Conservation (phyloP, 2,797 vertebrate genomes). For the Hozukius guyotensis region DNA sequence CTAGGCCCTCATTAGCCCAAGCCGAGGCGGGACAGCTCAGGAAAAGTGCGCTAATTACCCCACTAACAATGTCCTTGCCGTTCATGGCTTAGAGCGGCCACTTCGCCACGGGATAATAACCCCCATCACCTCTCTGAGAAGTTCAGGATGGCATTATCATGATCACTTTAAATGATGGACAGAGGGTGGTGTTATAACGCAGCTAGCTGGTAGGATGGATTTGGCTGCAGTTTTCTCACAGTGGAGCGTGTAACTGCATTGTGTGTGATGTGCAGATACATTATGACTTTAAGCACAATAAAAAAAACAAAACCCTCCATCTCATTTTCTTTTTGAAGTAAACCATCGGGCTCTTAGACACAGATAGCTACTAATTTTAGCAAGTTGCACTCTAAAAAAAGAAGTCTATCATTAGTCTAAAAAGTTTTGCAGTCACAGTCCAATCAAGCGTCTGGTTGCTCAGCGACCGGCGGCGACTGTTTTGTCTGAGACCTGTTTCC, state of each 20-base stretch:
- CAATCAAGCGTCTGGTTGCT: slow-evolving; percentile 67
- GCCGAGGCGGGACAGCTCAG: slow-evolving; percentile 73
- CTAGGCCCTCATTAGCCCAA: slow-evolving; percentile 81
- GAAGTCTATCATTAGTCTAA: slow-evolving; percentile 69
- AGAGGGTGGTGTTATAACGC: slow-evolving; percentile 57
- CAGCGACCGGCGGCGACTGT: slow-evolving; percentile 59
- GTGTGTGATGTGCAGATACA: slow-evolving; percentile 12
- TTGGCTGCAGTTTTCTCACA: slow-evolving; percentile 37
- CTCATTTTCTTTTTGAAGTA: slow-evolving; percentile 51
- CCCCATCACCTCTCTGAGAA: slow-evolving; percentile 74
- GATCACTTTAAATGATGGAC: slow-evolving; percentile 77
- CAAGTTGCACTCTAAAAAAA: slow-evolving; percentile 52
- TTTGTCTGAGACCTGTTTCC: slow-evolving; percentile 61
- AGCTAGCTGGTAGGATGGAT: slow-evolving; percentile 47
- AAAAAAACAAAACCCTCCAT: slow-evolving; percentile 21
- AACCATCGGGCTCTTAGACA: slow-evolving; percentile 36
- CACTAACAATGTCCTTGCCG: slow-evolving; percentile 84
- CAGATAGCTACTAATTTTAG: slow-evolving; percentile 70
- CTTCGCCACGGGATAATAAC: slow-evolving; percentile 80
- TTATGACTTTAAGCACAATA: slow-evolving; percentile 29
- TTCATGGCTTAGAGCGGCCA: slow-evolving; percentile 77
- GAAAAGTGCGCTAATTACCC: slow-evolving; percentile 84
- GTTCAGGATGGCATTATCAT: slow-evolving; percentile 79
- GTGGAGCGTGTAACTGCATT: not conserved
- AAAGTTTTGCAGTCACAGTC: slow-evolving; percentile 61